Base-by-base conservation (phyloP, 2,888 invertebrate species). In the Rhagium mordax region DNA sequence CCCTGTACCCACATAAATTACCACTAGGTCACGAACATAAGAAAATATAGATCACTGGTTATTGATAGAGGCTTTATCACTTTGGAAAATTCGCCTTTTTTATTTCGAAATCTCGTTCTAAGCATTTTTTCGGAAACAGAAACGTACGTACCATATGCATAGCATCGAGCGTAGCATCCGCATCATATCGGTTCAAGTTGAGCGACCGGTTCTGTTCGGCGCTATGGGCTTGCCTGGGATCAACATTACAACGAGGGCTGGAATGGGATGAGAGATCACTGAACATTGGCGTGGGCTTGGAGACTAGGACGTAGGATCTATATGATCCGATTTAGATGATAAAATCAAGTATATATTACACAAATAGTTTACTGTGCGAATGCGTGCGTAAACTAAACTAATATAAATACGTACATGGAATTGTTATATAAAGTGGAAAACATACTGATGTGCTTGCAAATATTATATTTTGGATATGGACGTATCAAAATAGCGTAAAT, bases 231-330 rank as follows among this genome's bases (percentile, higher is more conserved):
- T 64, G 29, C 61, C 69, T 64, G 68, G 74, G 74, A 72, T 74
- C 71, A 74, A 71, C 71, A 72, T 70, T 74, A 74, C 69, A 74
- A 70, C 60, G 70, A 27, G 59, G 48, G 61, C 24, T 21, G 21
- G 48, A 20, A 33, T 41, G 47, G 47, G 18, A 61, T 47, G 61
- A 47, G 24, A 48, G 21, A 61, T 61, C 15, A 21, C 48, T 33
- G 51, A 51, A 15, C 27, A 15, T 59, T 7, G 24, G 59, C n/a
- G 16, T 24, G 59, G 27, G 59, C 18, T 15, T 20, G 41, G 10
- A n/a, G n/a, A 41, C 61, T 24, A 21, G 21, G 61, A 20, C 21
- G 21, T 48, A 5, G 61, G 48, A 61, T 61, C 48, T 48, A 29
- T 20, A 61, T 47, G 61, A 61, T 48, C 24, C 47, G 61, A 61